Base-by-base conservation (phyloP, 2,113 vertebrate genomes). In the Isurus oxyrinchus region DNA sequence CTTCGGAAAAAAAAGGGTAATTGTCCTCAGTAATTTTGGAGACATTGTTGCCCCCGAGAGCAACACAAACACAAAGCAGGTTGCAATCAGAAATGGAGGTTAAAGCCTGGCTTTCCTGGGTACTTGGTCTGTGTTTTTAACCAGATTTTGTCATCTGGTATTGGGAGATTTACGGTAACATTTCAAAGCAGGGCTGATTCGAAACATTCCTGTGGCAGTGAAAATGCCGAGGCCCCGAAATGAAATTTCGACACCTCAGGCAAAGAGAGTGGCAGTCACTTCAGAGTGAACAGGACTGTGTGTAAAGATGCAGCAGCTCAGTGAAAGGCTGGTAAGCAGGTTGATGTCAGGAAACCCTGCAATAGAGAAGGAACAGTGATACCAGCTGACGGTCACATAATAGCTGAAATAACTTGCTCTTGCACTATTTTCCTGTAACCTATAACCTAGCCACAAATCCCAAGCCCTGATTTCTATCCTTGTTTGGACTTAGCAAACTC, bases 161-260 rank as follows among this genome's bases (percentile, higher is more conserved):
- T 63, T 66, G 35, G 59, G n/a, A 94, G 31, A 13, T 40, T 94
- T 94, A 61, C 19, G 90, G 90, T 21, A 63, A 66, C 35, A 40
- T 63, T 94, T 94, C 59, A 66, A 63, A 93, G 31, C 57, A 63
- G 90, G 59, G 23, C 35, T 49, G 40, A 94, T 61, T 61, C 35
- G 27, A 63, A 40, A 94, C 90, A 94, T 94, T 94, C 90, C 90
- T 94, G 90, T 94, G 90, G 90, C 90, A 63, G 8, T 94, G 90
- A 94, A 94, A 19, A 14, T 5, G n/a, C 16, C 7, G 14, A 59
- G 90, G 57, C 90, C 90, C 66, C 19, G n/a, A 94, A 61, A 61
- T 63, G 90, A 94, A 63, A 94, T 94, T n/a, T 63, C n/a, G 59
- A 19, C 59, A 94, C 35, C 90, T 66, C 90, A 10, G n/a, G 59